Percentiles rank a stretch among this genome's conserved stretches.
phyloP scores from a whole-genome alignment of 2,113 vertebrate species.

The Oplegnathus fasciatus region DNA sequence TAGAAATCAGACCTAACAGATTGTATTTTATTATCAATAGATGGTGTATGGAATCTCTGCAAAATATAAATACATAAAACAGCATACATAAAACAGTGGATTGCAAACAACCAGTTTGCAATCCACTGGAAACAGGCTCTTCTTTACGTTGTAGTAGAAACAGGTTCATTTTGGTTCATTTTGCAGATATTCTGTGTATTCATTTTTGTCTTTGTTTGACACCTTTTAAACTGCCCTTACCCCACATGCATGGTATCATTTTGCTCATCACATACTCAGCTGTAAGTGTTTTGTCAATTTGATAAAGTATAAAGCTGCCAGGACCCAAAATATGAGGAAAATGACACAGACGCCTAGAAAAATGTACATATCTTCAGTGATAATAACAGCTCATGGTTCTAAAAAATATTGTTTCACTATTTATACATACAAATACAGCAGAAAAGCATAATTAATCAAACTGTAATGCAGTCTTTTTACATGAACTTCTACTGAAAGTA shows the following conservation, averaged over 20 bases:
- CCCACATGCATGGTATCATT: not conserved
- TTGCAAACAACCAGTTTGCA: conserved; percentile 14
- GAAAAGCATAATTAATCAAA: not conserved
- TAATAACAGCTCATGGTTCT: no score
- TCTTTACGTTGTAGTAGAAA: not conserved
- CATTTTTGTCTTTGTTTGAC: not conserved
- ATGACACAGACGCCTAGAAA: no score
- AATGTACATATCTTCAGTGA: no score
- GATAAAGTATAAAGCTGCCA: not conserved
- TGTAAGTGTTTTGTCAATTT: not conserved
- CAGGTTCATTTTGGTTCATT: not conserved
- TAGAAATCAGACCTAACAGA: not conserved
- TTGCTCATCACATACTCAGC: not conserved
- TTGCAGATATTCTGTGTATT: not conserved
- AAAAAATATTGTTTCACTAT: not conserved
- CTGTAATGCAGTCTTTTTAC: not conserved
- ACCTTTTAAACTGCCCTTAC: not conserved
- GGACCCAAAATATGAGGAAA: no score
- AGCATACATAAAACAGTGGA: no score
- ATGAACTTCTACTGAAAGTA: not conserved
- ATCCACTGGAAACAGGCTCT: not conserved
- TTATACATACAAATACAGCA: not conserved
- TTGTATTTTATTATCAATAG: not conserved
- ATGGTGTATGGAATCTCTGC: not conserved
- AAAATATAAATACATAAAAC: not conserved